Percentiles rank a stretch among this genome's conserved stretches.
phyloP scores from a whole-genome alignment of 2,888 invertebrate species.

The Agrilus cyanescens region DNA sequence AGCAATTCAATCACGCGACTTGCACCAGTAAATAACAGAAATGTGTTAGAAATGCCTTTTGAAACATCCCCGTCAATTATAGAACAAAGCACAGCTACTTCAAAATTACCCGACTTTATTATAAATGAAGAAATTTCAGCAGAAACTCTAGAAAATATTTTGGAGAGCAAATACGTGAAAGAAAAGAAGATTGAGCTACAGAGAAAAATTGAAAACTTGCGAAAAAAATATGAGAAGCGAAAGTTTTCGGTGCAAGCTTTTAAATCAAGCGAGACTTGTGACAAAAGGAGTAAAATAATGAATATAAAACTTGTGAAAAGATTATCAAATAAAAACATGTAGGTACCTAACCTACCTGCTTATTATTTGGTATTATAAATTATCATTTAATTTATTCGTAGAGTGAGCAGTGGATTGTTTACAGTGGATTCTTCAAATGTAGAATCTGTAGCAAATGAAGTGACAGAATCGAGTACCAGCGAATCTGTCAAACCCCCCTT shows the following conservation, averaged over 20 bases:
- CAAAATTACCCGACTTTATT: slow-evolving; percentile 26
- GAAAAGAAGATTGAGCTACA: slow-evolving; percentile 77
- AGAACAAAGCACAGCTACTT: slow-evolving; percentile 25
- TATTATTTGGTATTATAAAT: background rate
- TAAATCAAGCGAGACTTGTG: slow-evolving; percentile 48
- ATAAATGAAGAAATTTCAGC: slow-evolving; percentile 50
- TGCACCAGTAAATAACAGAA: slow-evolving; percentile 17
- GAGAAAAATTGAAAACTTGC: slow-evolving; percentile 72
- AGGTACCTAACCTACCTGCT: slow-evolving; percentile 33
- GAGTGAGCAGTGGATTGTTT: slow-evolving; percentile 30
- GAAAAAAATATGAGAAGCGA: slow-evolving; percentile 74
- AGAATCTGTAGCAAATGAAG: slow-evolving; percentile 32
- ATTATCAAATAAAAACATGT: slow-evolving; percentile 69
- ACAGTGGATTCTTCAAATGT: slow-evolving; percentile 34
- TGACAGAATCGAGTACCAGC: slow-evolving; percentile 33
- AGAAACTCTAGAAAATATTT: slow-evolving; percentile 66
- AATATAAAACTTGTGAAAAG: slow-evolving; percentile 64
- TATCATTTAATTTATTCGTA: slow-evolving; percentile 16
- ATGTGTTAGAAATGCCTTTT: slow-evolving; percentile 5
- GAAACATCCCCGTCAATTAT: slow-evolving; percentile 9
- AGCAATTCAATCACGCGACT: slow-evolving; percentile 41
- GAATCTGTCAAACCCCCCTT: slow-evolving; percentile 36
- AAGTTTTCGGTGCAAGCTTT: slow-evolving; percentile 46
- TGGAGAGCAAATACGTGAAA: slow-evolving; percentile 69
- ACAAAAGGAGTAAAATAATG: slow-evolving; percentile 60